Evolutionary conservation across 2,888 invertebrate genomes (phyloP), one percentile per base, ranked within the genome.

Genomic region (Aphelenchoides bicaudatus): DNA sequence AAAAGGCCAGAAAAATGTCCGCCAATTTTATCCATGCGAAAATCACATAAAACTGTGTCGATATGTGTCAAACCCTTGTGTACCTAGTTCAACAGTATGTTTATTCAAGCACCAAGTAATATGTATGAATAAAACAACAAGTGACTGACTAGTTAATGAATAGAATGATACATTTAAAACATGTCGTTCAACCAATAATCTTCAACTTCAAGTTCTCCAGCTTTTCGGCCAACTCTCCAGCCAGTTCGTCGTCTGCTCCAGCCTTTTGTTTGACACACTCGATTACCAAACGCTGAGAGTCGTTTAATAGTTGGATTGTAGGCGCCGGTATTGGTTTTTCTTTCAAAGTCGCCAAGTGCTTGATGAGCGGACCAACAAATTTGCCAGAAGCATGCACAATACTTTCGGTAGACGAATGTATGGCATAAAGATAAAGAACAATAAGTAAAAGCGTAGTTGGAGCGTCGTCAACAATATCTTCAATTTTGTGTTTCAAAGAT

Each of bases 361-460:
- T 47, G 39, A 72, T 54, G 19, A 73, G 55, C 30, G 86, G 83
- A 0, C 90, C 87, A 10, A 96, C 90, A 82, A 91, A 91, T 79
- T 90, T 87, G 0, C 96, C 96, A 27, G 93, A 92, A 13, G 91
- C 91, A 38, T 66, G 53, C 16, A 67, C 47, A 10, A 59, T 28
- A 6, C 53, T 30, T 8, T 58, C 48, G 6, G 34, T 38, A 25
- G 27, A 13, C n/a, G n/a, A n/a, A n/a, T n/a, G n/a, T n/a, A n/a
- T n/a, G 31, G 56, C 47, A 10, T 55, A 46, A 10, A 49, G n/a
- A 21, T 62, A 28, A 8, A 68, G 43, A 5, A 65, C 47, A 23
- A 46, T 38, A 16, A 62, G 43, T 19, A 65, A 39, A 19, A 65
- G 58, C 13, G 39, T 19, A 1, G 56, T 50, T n/a, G 65, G 58